Evolutionary conservation across 1,140 invertebrate genomes (phyloP).

Genomic region (Spodoptera litura): DNA sequence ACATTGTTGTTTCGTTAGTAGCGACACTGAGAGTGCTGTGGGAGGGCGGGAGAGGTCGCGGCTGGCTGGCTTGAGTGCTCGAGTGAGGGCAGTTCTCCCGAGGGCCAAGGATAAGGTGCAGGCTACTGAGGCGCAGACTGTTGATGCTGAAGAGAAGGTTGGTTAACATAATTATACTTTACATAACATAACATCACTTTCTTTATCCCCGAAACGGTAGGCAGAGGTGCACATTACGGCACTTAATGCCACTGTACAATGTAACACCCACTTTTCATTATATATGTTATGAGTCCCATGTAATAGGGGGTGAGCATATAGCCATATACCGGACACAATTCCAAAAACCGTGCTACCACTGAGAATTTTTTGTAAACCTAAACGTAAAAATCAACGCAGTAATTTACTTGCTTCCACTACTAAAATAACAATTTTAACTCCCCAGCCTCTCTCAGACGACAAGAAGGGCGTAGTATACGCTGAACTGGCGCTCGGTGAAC

Average conservation of each 20-base stretch:
- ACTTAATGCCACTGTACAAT: too few relatives aligned
- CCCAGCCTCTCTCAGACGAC: slow-evolving; percentile 71
- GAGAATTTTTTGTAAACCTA: too few relatives aligned
- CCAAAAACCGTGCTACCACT: too few relatives aligned
- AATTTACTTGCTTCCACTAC: too few relatives aligned
- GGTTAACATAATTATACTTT: neutral
- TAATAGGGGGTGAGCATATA: too few relatives aligned
- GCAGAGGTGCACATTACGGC: too few relatives aligned
- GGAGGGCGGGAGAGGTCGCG: slow-evolving; percentile 66
- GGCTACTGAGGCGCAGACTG: slow-evolving; percentile 61
- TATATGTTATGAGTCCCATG: too few relatives aligned
- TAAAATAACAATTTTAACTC: slow-evolving; percentile 39
- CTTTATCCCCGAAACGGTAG: too few relatives aligned
- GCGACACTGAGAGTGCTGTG: slow-evolving; percentile 81
- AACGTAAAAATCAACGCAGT: too few relatives aligned
- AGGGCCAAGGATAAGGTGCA: slow-evolving; percentile 70
- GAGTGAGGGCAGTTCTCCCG: slow-evolving; percentile 70
- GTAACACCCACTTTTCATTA: too few relatives aligned
- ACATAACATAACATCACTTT: too few relatives aligned
- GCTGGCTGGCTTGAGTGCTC: slow-evolving; percentile 65
- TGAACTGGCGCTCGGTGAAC: slow-evolving; percentile 74
- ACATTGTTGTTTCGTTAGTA: slow-evolving; percentile 61
- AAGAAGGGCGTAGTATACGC: slow-evolving; percentile 81
- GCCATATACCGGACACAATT: too few relatives aligned
- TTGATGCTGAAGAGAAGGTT: slow-evolving; percentile 68